Base-by-base conservation (phyloP, 2,888 invertebrate species). In the Brachynemurus nebulosus region DNA sequence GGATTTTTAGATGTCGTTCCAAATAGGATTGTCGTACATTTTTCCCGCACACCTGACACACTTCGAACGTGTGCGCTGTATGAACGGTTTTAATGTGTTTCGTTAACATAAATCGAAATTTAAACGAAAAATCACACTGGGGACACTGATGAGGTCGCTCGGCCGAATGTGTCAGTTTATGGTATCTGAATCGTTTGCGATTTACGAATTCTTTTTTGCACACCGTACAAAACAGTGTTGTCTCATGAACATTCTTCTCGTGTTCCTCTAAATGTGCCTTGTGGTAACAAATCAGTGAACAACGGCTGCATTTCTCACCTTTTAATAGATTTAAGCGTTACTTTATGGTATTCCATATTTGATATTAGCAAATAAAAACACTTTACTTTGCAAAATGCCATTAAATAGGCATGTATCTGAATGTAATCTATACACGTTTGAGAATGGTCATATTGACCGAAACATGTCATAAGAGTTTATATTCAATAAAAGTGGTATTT, bases 41-140 rank as follows among this genome's bases (percentile, higher is more conserved):
- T 37, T 37, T 37, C 6, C 37, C 37, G 17, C 37, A 37, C 3
- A 37, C 17, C 17, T 18, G 18, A 20, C 37, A 37, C 17, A 37
- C 19, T 20, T 37, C 37, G 7, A 9, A 19, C 11, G 18, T 17
- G 12, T 37, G 37, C n/a, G 12, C 14, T 2, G 14, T 14, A 11
- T 30, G 30, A 30, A 30, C 30, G 11, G 30, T 30, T 30, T 30
- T 30, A 12, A 30, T 11, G 6, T 30, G 30, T 30, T 30, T 30
- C 14, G 30, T 30, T 30, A 30, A 11, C 4, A 30, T 30, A 30
- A 30, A 30, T 30, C 30, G 30, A 4, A 14, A n/a, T 11, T 30
- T 30, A 30, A 30, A 30, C 14, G 30, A 30, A 12, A 30, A 30
- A 30, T 30, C 30, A 14, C 30, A 30, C 14, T 30, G 30, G 2